A percentile compares a stretch with the other conserved stretches of the same genome.
Conservation (phyloP, 1,140 invertebrate genomes). For the Drosophila micromelanica region DNA sequence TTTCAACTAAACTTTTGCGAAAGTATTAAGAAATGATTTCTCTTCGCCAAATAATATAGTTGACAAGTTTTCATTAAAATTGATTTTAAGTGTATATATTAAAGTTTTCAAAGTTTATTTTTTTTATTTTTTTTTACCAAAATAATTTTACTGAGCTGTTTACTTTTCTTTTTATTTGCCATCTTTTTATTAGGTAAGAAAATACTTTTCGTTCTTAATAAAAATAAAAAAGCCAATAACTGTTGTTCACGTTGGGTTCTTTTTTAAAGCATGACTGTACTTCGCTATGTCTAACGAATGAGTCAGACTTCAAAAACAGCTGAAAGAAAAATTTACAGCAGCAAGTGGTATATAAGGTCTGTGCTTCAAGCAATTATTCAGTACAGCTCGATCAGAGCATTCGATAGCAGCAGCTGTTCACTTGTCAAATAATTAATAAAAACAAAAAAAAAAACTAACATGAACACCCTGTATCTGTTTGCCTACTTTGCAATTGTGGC, state of each 20-base stretch:
- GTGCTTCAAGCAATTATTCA: background rate
- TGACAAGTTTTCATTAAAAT: too few relatives aligned
- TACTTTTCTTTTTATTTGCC: too few relatives aligned
- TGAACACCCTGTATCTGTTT: conserved; percentile 17
- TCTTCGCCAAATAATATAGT: too few relatives aligned
- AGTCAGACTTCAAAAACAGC: conserved; percentile 10
- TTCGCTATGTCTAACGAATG: background rate
- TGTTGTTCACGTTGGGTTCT: background rate
- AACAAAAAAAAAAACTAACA: conserved; percentile 5
- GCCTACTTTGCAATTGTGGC: conserved; percentile 7
- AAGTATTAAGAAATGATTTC: background rate
- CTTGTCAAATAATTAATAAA: background rate
- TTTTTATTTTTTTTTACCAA: too few relatives aligned
- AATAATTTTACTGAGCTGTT: too few relatives aligned
- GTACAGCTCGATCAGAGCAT: conserved; percentile 1
- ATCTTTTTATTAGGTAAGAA: background rate
- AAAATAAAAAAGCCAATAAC: background rate
- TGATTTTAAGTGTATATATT: too few relatives aligned
- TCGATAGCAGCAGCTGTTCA: background rate
- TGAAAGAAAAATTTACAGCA: background rate
- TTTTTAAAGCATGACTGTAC: background rate
- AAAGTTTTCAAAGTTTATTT: too few relatives aligned
- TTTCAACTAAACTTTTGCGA: conserved; percentile 2
- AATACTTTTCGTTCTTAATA: too few relatives aligned
- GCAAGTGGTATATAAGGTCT: conserved; percentile 3